Evolutionary conservation across 2,113 vertebrate species (phyloP).

Genomic region (Pangasianodon gigas): DNA sequence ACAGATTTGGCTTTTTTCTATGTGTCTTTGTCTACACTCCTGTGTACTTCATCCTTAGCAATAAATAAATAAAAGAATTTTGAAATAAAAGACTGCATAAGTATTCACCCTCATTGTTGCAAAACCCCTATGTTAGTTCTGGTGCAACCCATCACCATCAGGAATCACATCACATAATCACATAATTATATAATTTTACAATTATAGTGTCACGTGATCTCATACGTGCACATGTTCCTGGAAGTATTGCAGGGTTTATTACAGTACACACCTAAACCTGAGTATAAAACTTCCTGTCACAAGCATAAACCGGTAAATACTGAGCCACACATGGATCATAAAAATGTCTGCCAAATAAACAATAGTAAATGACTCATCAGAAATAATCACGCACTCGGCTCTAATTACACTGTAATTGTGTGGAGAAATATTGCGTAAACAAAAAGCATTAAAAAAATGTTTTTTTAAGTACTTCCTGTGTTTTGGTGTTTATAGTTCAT

Average conservation of each 20-base stretch:
- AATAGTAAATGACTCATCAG: background rate
- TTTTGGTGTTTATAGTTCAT: background rate
- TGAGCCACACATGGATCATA: background rate
- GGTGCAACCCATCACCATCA: background rate
- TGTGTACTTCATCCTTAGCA: background rate
- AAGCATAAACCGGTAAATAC: background rate
- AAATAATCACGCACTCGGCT: background rate
- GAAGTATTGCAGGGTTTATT: background rate
- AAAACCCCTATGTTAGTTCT: background rate
- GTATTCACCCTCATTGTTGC: background rate
- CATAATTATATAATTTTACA: background rate
- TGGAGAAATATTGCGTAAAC: background rate
- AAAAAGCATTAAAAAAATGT: background rate
- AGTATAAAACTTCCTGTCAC: background rate
- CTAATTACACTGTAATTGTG: background rate
- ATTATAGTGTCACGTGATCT: background rate
- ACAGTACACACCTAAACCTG: background rate
- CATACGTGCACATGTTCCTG: background rate
- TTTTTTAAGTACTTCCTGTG: background rate
- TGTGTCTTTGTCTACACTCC: background rate
- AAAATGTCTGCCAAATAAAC: background rate
- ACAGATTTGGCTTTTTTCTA: background rate
- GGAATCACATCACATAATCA: background rate
- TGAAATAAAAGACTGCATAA: background rate
- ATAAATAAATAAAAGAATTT: background rate